Evolutionary conservation across 1,140 invertebrate genomes (phyloP), one percentile per base, ranked within the genome.

Genomic region (Drosophila tani): DNA sequence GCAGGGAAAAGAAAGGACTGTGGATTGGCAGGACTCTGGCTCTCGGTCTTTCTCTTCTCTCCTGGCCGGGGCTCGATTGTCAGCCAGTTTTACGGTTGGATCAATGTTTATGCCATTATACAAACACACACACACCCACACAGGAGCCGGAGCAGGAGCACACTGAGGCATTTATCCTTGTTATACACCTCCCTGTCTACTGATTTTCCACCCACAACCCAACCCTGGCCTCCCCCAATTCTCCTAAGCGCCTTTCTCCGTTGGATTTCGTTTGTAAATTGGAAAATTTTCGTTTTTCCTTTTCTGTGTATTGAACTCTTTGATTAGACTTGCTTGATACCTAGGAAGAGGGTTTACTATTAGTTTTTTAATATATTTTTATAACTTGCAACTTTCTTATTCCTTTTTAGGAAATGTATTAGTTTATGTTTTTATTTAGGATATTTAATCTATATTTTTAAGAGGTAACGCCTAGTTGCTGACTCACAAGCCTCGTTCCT

Each of bases 61-160:
- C 46, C 21, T 40, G 53, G 19, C 35, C 49, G 51, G 32, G 60
- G 46, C 85, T 73, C 84, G 84, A 81, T 87, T 87, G 81, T 88
- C 84, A 88, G 84, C 81, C 84, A 88, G 84, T 87, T 87, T 87
- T 88, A 87, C 84, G 84, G 84, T 87, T 87, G 85, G 84, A 87
- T 87, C 84, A 87, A 87, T 87, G 84, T 87, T 88, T 88, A 87
- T 87, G 77, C 84, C 81, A 57, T 88, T 70, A 77, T 74, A 80
- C 82, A 69, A 69, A 78, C 70, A 82, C 60, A 78, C 40, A 73
- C 65, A 70, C 74, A 68, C 49, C n/a, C n/a, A 69, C 24, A 62
- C 14, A 59, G 56, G 3, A 35, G 47, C 24, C 15, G 56, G 8
- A 35, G 12, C 58, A 53, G 21, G 24, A 62, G 57, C 71, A 73